Base-by-base conservation (phyloP, 2,113 vertebrate genomes). In the Microcebus griseorufus region DNA sequence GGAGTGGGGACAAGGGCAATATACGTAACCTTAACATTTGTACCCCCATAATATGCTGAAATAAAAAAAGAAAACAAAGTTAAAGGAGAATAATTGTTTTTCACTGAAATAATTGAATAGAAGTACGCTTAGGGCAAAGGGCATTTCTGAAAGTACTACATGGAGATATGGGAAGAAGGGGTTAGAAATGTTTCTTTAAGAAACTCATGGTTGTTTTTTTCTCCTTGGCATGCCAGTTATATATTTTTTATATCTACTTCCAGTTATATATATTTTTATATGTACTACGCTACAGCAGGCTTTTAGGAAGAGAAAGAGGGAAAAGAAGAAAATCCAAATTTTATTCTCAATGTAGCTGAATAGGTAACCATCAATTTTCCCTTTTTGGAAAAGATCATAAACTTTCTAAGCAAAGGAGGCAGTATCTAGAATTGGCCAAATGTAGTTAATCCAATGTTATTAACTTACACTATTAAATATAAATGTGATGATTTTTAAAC, bases 401-500 rank as follows among this genome's bases (percentile, higher is more conserved):
- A 81, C 65, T 94, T 92, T 67, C 65, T 65, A 37, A 90, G 39
- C 1, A 67, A 95, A 94, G 17, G 23, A 80, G 58, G 27, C 5
- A 34, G 53, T 23, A 22, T 79, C 64, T 94, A 88, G 48, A 93
- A 90, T 27, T 82, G n/a, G 8, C 37, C 29, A 78, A 20, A 55
- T 82, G 60, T 75, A 89, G 64, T 55, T 75, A 69, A 92, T 14
- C 53, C 20, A n/a, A 65, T 34, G 7, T 60, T 70, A 73, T 69
- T 51, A n/a, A 92, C 27, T 84, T 82, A 29, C 6, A 48, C 23
- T 90, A 3, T 83, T 81, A 83, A 53, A 42, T 92, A 92, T 73
- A 92, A 96, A 86, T 34, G 16, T 58, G 11, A 62, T 81, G 4
- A 65, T 75, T 75, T 75, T 93, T 87, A 94, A 90, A 94, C 11